Evolutionary conservation across 1,140 invertebrate genomes (phyloP), one percentile per base, ranked within the genome.

Genomic region (Vollenhovia emeryi): DNA sequence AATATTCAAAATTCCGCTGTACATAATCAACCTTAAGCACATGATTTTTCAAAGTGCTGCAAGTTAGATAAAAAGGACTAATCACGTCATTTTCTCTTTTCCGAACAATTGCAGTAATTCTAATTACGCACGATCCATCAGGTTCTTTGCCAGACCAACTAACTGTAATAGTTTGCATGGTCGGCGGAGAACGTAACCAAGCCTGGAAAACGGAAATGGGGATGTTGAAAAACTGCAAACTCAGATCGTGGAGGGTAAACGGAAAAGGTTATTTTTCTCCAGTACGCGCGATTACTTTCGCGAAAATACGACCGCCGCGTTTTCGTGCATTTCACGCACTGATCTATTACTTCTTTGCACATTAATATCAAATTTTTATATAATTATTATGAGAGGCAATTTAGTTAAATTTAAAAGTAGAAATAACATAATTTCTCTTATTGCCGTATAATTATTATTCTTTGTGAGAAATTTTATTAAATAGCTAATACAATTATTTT

Each of bases 121-220:
- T 45, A 82, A 82, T 82, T 82, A 43, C 50, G 66, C 66, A 43
- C 78, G 40, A 82, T 82, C 48, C 24, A 71, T 71, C 66, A 82
- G 36, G 66, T 73, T 71, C 50, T 82, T 59, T 59, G 66, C 59
- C 78, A 73, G 36, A 64, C 66, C 50, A 64, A 73, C 78, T 71
- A 59, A 73, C 66, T 82, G 36, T 57, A 82, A 59, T 43, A 57
- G 78, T 71, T 80, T 55, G 50, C 66, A 82, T 33, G 78, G 48
- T 73, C 55, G 66, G 66, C 45, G n/a, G 18, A 59, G 50, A 57
- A 73, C 36, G 78, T 82, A 57, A 73, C 66, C 36, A 52, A 82
- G 24, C 48, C 33, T 71, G 36, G 50, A 33, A 45, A 59, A 71
- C 66, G 66, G 27, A 59, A 82, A 82, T 43, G 66, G 36, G 50